phyloP scores from a whole-genome alignment of 2,113 vertebrate genomes.

The Notothenia coriiceps region DNA sequence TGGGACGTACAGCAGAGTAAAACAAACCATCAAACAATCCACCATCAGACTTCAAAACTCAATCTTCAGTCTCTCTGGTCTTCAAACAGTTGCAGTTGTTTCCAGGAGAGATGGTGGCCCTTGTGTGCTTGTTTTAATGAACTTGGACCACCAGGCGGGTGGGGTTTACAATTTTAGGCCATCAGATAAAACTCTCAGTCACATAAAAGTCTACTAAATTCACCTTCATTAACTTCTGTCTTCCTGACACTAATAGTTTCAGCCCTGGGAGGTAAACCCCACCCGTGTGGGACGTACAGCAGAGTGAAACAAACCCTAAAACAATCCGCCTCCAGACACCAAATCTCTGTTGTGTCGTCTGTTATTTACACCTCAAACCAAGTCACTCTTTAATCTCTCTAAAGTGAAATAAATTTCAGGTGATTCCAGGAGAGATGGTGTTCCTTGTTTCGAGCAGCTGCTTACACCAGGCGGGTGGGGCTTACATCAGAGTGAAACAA shows the following conservation, averaged over 20 bases:
- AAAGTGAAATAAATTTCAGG: background rate
- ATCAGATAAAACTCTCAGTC: background rate
- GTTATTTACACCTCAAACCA: background rate
- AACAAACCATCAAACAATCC: no score
- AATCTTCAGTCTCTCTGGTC: no score
- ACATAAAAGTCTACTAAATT: background rate
- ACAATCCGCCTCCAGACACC: background rate
- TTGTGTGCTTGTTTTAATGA: background rate
- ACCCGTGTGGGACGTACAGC: slow-evolving; percentile 1
- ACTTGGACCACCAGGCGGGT: slow-evolving; percentile 1
- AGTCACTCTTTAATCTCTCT: background rate
- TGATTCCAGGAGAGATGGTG: background rate
- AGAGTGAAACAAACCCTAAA: slow-evolving; percentile 17
- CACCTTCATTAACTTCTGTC: background rate
- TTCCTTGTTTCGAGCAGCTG: background rate
- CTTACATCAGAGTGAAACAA: background rate
- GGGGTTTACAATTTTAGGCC: background rate
- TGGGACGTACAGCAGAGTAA: slow-evolving; percentile 12
- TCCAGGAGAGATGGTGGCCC: background rate
- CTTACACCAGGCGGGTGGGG: slow-evolving; percentile 12
- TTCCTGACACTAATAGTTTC: background rate
- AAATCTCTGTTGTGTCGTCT: background rate
- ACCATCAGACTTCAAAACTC: background rate
- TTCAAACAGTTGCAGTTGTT: background rate
- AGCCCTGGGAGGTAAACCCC: background rate